Conservation (phyloP, 2,888 invertebrate species). For the Torymus auratus region DNA sequence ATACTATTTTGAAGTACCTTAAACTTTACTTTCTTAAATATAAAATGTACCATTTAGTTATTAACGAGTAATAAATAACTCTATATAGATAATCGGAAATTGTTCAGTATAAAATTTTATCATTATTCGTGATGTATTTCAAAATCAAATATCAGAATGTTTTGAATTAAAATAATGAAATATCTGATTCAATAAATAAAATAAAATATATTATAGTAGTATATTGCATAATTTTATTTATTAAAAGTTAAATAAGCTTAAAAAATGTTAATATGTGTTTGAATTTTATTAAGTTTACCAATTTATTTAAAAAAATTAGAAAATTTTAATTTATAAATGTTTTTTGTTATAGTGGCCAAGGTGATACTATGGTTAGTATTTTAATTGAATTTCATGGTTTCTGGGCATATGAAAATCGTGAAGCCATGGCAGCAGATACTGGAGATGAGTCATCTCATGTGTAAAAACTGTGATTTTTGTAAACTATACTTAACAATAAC, state of each 20-base stretch:
- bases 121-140: no score
- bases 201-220: no score
- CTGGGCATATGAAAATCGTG: slow-evolving; percentile 97
- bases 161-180: no score
- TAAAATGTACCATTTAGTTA: no score
- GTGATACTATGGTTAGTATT: slow-evolving; percentile 95
- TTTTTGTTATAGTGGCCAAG: slow-evolving; percentile 86
- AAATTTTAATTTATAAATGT: slow-evolving; percentile 8
- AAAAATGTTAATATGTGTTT: slow-evolving; percentile 1
- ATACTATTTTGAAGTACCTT: no score
- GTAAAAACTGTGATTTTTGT: slow-evolving; percentile 61
- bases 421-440: slow-evolving; percentile 84
- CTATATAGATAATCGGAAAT: no score
- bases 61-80: no score
- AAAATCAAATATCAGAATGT: no score
- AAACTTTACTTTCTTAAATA: no score
- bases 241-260: not conserved
- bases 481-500: slow-evolving; percentile 11
- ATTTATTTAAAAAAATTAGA: slow-evolving; percentile 16
- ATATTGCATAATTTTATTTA: no score
- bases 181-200: no score
- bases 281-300: slow-evolving; percentile 31
- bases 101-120: no score
- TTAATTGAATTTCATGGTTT: slow-evolving; percentile 97
- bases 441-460: slow-evolving; percentile 76